A percentile compares a stretch with the other conserved stretches of the same genome.
These are phyloP conservation scores for Lottia gigantea DNA, from an alignment of 2,888 invertebrate genomes.

Conservation along the genomic window DNA sequence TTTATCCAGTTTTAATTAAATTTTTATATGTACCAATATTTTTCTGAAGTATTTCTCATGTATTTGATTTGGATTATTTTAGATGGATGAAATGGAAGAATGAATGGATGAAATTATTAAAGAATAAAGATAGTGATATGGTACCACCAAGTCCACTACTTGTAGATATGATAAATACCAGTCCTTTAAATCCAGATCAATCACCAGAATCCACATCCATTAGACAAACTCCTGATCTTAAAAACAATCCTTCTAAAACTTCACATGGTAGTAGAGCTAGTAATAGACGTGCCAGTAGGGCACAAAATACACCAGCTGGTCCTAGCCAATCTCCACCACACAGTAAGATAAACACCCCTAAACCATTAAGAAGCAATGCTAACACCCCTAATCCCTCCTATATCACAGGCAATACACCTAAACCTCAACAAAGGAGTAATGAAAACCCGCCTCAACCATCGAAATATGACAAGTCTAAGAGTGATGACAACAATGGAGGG, in stretches of 20 bases:
- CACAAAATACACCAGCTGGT: background rate
- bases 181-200: background rate
- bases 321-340: background rate
- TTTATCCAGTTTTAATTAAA: too few species aligned
- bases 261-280: background rate
- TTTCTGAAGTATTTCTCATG: too few species aligned
- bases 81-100: conserved; percentile 58
- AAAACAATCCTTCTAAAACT: background rate
- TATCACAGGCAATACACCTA: too few species aligned
- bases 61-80: conserved; percentile 15
- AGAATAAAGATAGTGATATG: background rate
- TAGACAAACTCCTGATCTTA: background rate
- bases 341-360: background rate
- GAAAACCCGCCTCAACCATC: too few species aligned
- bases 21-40: too few species aligned
- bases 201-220: background rate
- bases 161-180: conserved; percentile 3
- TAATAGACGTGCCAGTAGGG: background rate
- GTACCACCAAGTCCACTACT: background rate
- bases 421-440: too few species aligned
- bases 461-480: too few species aligned
- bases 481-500: too few species aligned
- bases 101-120: background rate
- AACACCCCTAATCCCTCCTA: background rate
- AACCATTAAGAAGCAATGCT: background rate